Percentiles rank a stretch among this genome's conserved stretches.
These are phyloP conservation scores for Esox masquinongy DNA, from an alignment of 2,797 vertebrate genomes.

Conservation along the genomic window DNA sequence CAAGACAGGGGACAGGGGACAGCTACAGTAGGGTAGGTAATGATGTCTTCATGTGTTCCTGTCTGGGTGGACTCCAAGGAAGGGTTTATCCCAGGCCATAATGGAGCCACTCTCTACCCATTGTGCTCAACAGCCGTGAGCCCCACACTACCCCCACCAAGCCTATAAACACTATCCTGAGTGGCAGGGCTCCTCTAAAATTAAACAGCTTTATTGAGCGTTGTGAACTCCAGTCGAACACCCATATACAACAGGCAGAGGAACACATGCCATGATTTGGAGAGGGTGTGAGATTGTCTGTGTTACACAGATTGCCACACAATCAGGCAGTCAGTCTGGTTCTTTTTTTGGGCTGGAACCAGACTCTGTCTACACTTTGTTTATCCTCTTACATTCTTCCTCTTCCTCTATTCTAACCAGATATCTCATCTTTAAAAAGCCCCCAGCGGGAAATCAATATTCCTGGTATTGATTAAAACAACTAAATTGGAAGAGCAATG, in stretches of 20 bases:
- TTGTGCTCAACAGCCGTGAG: slow-evolving; percentile 32
- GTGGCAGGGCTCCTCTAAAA: slow-evolving; percentile 29
- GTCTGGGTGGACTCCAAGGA: slow-evolving; percentile 18
- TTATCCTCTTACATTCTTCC: not conserved
- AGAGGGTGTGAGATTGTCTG: not conserved
- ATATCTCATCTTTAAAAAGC: too few relatives aligned
- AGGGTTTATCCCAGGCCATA: slow-evolving; percentile 32
- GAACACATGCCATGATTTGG: slow-evolving; percentile 9
- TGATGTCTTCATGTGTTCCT: not conserved
- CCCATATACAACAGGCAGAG: not conserved
- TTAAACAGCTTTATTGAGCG: slow-evolving; percentile 37
- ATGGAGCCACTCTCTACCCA: slow-evolving; percentile 33
- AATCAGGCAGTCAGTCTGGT: not conserved
- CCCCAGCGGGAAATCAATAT: too few relatives aligned
- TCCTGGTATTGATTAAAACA: too few relatives aligned
- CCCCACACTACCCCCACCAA: not conserved
- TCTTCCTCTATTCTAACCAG: too few relatives aligned
- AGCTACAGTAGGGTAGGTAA: not conserved
- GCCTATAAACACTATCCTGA: slow-evolving; percentile 43
- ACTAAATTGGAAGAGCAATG: too few relatives aligned
- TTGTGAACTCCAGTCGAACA: not conserved
- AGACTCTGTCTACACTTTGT: not conserved
- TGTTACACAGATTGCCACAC: not conserved
- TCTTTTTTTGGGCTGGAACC: not conserved
- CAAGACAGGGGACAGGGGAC: too few relatives aligned